phyloP scores from a whole-genome alignment of 1,140 invertebrate species.

The Vollenhovia emeryi region DNA sequence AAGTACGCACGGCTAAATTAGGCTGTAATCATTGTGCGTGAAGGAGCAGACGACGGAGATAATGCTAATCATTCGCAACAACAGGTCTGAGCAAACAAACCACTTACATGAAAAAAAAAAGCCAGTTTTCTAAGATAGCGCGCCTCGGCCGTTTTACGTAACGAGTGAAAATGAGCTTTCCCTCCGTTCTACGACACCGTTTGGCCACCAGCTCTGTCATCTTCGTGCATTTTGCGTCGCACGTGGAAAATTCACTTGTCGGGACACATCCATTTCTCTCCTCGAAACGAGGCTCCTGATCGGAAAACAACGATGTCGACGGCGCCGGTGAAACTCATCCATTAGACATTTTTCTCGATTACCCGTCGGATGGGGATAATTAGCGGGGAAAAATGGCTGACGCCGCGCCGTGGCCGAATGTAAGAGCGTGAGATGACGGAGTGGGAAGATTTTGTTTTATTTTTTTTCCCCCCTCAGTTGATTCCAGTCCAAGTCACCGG shows the following conservation, averaged over 20 bases:
- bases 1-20: not conserved
- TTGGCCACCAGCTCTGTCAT: not conserved
- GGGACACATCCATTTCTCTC: not conserved
- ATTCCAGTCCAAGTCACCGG: not conserved
- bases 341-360: not conserved
- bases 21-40: not conserved
- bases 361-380: not conserved
- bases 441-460: not conserved
- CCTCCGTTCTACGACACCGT: conserved; percentile 16
- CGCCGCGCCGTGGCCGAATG: not conserved
- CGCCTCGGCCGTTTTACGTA: conserved; percentile 27
- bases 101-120: not conserved
- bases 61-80: not conserved
- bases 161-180: conserved; percentile 51
- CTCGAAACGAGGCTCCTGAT: not conserved
- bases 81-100: not conserved
- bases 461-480: not conserved
- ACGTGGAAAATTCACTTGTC: conserved; percentile 30
- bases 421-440: conserved; percentile 6
- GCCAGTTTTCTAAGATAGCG: conserved; percentile 1
- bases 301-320: conserved; percentile 9
- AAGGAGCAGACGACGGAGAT: not conserved
- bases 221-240: not conserved
- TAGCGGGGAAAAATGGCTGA: not conserved
- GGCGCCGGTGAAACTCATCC: conserved; percentile 1